Evolutionary conservation across 2,797 vertebrate species (phyloP), one percentile per base, ranked within the genome.

Genomic region (Tapera naevia): DNA sequence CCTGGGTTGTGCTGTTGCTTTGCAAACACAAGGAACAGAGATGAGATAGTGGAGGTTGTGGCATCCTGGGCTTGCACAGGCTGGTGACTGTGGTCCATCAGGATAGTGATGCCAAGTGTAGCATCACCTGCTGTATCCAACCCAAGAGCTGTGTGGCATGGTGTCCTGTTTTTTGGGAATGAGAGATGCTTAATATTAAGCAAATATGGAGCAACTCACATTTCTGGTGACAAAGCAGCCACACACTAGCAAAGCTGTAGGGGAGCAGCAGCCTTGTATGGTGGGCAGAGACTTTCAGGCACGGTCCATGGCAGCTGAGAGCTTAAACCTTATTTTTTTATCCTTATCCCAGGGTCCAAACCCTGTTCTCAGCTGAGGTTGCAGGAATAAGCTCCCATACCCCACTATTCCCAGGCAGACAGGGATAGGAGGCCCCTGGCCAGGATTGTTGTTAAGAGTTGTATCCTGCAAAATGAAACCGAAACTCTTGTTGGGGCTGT

Each of bases 401-500:
- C 13, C 13, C 0, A 0, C 3, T 9, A 0, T 35, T 62, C 25
- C 45, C 37, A 6, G 28, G 50, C 24, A 39, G 51, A 8, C 17
- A 61, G 9, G 39, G 71, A 80, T 28, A 12, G 53, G 35, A 80
- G 25, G 65, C 35, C 6, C 17, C 8, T 2, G 1, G 7, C 58
- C 61, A n/a, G 17, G 23, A 14, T 39, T 0, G 12, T 9, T 4
- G 3, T 13, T 21, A 6, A 35, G 71, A 70, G 25, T 14, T 33
- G 25, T 5, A n/a, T 15, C 45, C 19, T 23, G 12, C 0, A 4
- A 73, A 93, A 81, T 0, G 9, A 94, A 75, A 45, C 33, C 10
- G 4, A 73, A 94, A 33, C 33, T 87, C 61, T 7, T 1, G 0
- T 0, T 4, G 32, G 18, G 46, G 61, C 69, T 0, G 0, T 0